Conservation (phyloP, 2,113 vertebrate species). For the Odocoileus hemionus region DNA sequence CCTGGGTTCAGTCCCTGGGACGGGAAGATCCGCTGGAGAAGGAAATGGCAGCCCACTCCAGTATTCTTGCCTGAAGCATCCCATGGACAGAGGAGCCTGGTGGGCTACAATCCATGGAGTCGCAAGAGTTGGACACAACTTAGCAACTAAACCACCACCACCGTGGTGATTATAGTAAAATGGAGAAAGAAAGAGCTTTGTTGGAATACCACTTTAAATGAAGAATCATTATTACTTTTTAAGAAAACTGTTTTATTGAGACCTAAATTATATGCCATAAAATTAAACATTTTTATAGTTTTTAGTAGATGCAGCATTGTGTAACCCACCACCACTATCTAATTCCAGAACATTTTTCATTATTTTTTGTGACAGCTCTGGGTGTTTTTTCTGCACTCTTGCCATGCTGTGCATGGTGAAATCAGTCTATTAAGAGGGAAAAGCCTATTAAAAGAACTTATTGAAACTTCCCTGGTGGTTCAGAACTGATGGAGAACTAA, state of each 20-base stretch:
- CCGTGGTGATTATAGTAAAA: not conserved
- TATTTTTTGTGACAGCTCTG: not conserved
- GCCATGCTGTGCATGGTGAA: not conserved
- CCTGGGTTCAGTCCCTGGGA: not conserved
- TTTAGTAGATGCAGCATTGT: not conserved
- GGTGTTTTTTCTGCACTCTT: not conserved
- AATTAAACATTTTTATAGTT: not conserved
- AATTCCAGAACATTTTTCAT: not conserved
- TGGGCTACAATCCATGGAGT: not conserved
- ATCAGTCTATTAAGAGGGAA: not conserved
- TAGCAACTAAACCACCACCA: rapidly evolving
- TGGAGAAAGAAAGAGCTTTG: not conserved
- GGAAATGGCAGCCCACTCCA: not conserved
- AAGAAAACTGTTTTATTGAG: not conserved
- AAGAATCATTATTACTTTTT: not conserved
- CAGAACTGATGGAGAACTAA: not conserved
- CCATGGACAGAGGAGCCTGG: not conserved
- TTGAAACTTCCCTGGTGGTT: not conserved
- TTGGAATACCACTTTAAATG: not conserved
- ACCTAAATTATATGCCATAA: not conserved
- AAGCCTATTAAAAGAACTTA: not conserved
- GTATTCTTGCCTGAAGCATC: not conserved
- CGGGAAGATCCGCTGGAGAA: not conserved
- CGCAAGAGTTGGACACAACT: not conserved
- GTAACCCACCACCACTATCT: not conserved